phyloP scores from a whole-genome alignment of 2,888 invertebrate genomes.

The Philereme vetulata region DNA sequence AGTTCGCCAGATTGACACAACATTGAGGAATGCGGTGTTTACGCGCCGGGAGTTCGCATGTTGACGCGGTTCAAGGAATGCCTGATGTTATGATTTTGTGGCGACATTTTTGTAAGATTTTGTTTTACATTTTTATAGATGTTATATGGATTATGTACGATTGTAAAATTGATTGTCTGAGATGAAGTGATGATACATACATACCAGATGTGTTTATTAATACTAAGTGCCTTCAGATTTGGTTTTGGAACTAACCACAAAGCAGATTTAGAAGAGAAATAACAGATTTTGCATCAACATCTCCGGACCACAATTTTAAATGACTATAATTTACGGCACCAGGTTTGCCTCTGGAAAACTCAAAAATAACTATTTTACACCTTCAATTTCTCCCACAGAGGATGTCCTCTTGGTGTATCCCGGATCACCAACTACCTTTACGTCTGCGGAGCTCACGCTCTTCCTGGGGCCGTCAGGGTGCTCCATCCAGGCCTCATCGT shows the following conservation, averaged over 20 bases:
- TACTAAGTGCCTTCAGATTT: too few species aligned
- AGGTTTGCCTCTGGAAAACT: too few species aligned
- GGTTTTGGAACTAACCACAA: too few species aligned
- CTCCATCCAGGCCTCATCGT: conserved; percentile 90
- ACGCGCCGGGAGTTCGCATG: conserved; percentile 59
- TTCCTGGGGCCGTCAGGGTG: conserved; percentile 86
- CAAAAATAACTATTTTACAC: too few species aligned
- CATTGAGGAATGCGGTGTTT: conserved; percentile 72
- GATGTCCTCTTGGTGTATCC: conserved; percentile 85
- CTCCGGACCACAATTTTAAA: too few species aligned
- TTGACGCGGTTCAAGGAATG: conserved; percentile 58
- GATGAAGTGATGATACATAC: too few species aligned
- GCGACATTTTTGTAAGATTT: conserved; percentile 3
- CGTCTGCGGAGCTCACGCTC: conserved; percentile 91
- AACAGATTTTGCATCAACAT: too few species aligned
- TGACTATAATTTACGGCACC: too few species aligned
- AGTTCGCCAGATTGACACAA: conserved; percentile 72
- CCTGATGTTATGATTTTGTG: conserved; percentile 35
- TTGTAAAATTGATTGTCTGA: too few species aligned
- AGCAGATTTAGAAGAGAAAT: too few species aligned
- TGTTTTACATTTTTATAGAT: not conserved
- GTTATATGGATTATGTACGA: too few species aligned
- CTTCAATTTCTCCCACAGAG: conserved; percentile 54
- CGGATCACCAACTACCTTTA: conserved; percentile 89
- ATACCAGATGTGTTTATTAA: too few species aligned